These are phyloP conservation scores for Tachina grossa DNA, from an alignment of 2,888 invertebrate species.

Conservation along the genomic window DNA sequence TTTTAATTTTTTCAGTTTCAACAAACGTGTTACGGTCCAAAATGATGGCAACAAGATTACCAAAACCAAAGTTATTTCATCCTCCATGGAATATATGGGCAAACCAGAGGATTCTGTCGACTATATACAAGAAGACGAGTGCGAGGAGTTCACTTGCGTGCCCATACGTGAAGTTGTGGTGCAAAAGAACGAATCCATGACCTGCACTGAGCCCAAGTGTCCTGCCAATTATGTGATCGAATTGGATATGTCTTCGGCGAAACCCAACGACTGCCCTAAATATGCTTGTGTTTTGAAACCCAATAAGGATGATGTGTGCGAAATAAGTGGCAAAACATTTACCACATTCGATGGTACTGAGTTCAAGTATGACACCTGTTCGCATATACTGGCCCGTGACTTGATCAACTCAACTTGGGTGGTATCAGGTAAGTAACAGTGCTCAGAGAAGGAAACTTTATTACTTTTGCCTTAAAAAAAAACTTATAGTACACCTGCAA, in stretches of 20 bases:
- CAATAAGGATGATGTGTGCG: slow-evolving; percentile 85
- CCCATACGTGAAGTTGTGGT: slow-evolving; percentile 77
- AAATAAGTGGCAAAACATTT: slow-evolving; percentile 89
- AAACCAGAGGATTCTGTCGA: slow-evolving; percentile 75
- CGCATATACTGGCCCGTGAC: slow-evolving; percentile 90
- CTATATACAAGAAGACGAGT: slow-evolving; percentile 77
- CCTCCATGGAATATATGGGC: slow-evolving; percentile 76
- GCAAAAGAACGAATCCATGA: slow-evolving; percentile 76
- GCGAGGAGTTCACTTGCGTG: slow-evolving; percentile 81
- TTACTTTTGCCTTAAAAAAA: background rate
- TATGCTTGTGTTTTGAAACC: slow-evolving; percentile 87
- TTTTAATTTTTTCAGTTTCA: slow-evolving; percentile 68
- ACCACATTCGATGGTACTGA: slow-evolving; percentile 91
- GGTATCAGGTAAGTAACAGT: slow-evolving; percentile 85
- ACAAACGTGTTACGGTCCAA: slow-evolving; percentile 77
- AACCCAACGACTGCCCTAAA: slow-evolving; percentile 83
- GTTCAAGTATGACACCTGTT: slow-evolving; percentile 91
- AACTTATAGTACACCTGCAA: slow-evolving; percentile 83
- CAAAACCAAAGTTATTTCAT: slow-evolving; percentile 77
- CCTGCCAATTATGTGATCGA: slow-evolving; percentile 85
- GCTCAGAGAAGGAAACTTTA: background rate
- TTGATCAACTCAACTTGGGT: slow-evolving; percentile 87
- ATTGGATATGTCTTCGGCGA: slow-evolving; percentile 82
- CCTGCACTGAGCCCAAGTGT: slow-evolving; percentile 83
- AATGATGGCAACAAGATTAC: slow-evolving; percentile 78